Percentiles rank a stretch among this genome's conserved stretches.
phyloP scores from a whole-genome alignment of 2,888 invertebrate species.

The Andrena trimmerana region DNA sequence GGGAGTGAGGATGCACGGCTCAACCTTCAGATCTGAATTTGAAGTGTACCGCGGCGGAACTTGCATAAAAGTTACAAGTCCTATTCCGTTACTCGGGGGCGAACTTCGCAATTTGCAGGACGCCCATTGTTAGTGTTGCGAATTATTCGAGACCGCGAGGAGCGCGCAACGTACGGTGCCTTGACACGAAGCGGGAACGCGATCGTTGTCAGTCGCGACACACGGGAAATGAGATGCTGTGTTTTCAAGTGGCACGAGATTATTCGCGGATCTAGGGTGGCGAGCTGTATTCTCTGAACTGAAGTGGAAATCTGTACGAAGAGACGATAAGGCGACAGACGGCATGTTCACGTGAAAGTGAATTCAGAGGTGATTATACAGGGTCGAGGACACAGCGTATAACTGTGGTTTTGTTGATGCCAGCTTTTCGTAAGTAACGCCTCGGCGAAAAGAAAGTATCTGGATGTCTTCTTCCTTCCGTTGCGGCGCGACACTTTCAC shows the following conservation, averaged over 20 bases:
- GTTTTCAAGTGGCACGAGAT: background rate
- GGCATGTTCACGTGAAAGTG: slow-evolving; percentile 20
- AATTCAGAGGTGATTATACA: background rate
- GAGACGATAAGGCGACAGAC: no score
- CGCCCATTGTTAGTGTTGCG: slow-evolving; percentile 30
- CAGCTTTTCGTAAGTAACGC: background rate
- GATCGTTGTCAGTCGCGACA: slow-evolving; percentile 44
- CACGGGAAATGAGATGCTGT: slow-evolving; percentile 15
- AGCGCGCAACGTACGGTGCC: background rate
- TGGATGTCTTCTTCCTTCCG: slow-evolving; percentile 24
- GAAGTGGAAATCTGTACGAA: background rate
- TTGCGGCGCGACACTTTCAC: slow-evolving; percentile 35
- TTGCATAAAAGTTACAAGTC: background rate
- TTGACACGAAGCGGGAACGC: slow-evolving; percentile 36
- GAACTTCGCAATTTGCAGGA: slow-evolving; percentile 25
- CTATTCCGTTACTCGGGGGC: background rate
- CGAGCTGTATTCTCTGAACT: background rate
- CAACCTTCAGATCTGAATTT: no score
- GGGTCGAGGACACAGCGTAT: background rate
- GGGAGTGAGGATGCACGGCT: no score
- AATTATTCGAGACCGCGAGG: slow-evolving; percentile 38
- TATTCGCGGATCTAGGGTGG: slow-evolving; percentile 1
- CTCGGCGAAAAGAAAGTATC: slow-evolving; percentile 38
- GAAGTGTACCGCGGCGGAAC: background rate
- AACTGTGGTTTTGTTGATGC: slow-evolving; percentile 29